Evolutionary conservation across 2,797 vertebrate species (phyloP).

Genomic region (Poeciliopsis presidionis): DNA sequence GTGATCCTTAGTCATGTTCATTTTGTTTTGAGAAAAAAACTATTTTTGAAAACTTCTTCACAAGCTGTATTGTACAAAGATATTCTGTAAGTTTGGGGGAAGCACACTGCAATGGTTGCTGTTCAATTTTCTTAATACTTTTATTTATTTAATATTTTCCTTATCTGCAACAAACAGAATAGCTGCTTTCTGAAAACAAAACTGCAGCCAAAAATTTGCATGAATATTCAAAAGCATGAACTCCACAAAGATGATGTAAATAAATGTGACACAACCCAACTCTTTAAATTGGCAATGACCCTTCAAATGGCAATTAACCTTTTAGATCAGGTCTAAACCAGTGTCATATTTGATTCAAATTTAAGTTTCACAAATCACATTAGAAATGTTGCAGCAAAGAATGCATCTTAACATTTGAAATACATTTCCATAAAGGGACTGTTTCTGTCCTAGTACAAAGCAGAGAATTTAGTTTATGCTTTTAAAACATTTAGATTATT

Average conservation of each 20-base stretch:
- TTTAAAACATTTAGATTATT: background rate
- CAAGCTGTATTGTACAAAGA: conserved; percentile 2
- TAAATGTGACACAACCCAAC: background rate
- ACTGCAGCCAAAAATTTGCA: conserved; percentile 43
- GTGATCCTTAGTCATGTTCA: background rate
- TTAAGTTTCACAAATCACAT: background rate
- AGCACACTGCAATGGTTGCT: conserved; percentile 15
- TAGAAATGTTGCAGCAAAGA: background rate
- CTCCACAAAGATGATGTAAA: conserved; percentile 45
- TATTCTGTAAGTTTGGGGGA: conserved; percentile 5
- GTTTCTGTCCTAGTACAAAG: background rate
- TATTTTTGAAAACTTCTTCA: background rate
- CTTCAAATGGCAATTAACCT: background rate
- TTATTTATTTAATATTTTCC: conserved; percentile 54
- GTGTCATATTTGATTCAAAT: background rate
- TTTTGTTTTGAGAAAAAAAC: background rate
- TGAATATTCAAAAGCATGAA: conserved; percentile 64
- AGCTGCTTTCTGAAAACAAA: conserved; percentile 54
- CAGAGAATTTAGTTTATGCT: background rate
- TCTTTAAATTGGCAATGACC: background rate
- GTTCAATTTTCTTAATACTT: conserved; percentile 37
- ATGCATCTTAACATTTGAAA: background rate
- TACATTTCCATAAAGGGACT: background rate
- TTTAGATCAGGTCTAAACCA: background rate
- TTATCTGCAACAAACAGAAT: conserved; percentile 59